These are phyloP conservation scores for Ctenomys sociabilis DNA, from an alignment of 2,113 vertebrate species.

Conservation along the genomic window DNA sequence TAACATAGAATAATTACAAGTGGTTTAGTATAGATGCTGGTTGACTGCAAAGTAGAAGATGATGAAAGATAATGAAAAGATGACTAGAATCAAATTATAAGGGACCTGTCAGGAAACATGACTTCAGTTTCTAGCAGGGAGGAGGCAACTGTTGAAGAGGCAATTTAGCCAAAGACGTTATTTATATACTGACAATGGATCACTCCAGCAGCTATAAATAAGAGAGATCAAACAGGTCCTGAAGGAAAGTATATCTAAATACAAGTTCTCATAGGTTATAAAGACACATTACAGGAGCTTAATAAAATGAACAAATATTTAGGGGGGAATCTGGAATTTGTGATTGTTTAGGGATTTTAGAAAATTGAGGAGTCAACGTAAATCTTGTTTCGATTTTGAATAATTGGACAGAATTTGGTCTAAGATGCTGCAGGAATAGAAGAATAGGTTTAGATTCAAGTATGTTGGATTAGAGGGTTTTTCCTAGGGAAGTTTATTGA, in stretches of 20 bases:
- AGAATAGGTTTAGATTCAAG: neutral
- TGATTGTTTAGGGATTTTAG: neutral
- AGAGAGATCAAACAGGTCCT: neutral
- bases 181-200: neutral
- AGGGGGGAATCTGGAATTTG: neutral
- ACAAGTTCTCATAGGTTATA: neutral
- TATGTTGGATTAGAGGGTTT: neutral
- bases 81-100: neutral
- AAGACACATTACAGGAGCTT: neutral
- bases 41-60: neutral
- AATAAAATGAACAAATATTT: neutral
- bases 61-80: neutral
- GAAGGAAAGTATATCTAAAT: neutral
- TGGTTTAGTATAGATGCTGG: neutral
- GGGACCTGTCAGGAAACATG: neutral
- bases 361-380: neutral
- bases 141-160: neutral
- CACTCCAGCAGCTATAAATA: neutral
- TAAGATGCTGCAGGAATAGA: neutral
- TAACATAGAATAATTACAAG: neutral
- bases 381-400: neutral
- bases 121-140: neutral
- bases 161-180: neutral
- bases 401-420: neutral
- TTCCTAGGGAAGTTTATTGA: neutral